Evolutionary conservation across 2,888 invertebrate genomes (phyloP), one percentile per base, ranked within the genome.

Genomic region (Papilio gigon): DNA sequence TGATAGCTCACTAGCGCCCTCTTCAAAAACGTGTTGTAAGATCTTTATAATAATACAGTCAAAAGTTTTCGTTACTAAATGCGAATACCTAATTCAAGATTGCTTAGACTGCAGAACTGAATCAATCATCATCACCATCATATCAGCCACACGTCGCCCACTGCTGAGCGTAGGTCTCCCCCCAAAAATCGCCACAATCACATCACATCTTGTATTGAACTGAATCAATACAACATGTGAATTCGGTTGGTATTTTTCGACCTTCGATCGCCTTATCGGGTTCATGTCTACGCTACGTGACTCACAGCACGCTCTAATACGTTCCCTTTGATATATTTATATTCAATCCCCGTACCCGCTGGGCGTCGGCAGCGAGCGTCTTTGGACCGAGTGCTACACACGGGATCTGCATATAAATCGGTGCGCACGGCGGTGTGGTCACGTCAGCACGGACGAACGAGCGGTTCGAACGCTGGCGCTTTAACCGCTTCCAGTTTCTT

Each of bases 301-400:
- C 53, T 30, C 17, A 17, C 8, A 30, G 30, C 53, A 30, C 22
- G 53, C n/a, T n/a, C 53, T 25, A 64, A 64, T 64, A 64, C 50
- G 35, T 53, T 63, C 6, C 53, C 53, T 27, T 35, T 37, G 8
- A 9, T 60, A 70, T 68, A 71, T 74, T 71, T 72, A 70, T 74
- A 76, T 76, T 74, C 76, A 70, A 70, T 72, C 59, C 73, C 47
- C 74, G 76, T 76, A 42, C 65, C 70, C 74, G 75, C 77, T 74
- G 76, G 75, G 58, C 35, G 60, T 60, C 27, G 60, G 50, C 56
- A 20, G 44, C 17, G 20, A 80, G 77, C 78, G 80, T 80, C 80
- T 80, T 79, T 74, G 65, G 80, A 59, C 61, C 33, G 56, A 60
- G 33, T 63, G 35, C 61, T 65, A 65, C 27, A 59, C 63, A 59